phyloP scores from a whole-genome alignment of 2,888 invertebrate species.

The Unio delphinus region DNA sequence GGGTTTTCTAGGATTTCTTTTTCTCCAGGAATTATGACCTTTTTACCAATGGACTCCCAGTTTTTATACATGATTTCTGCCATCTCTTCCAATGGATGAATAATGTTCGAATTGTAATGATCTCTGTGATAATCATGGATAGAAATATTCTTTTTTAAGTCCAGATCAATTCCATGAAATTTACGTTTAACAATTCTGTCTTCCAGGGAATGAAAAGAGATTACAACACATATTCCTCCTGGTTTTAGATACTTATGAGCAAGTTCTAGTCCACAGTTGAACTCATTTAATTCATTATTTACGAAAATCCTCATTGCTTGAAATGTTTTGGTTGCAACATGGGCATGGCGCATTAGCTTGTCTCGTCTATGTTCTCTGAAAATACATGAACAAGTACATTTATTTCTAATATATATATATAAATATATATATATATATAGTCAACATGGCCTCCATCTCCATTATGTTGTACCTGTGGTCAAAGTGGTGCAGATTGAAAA shows the following conservation, averaged over 20 bases:
- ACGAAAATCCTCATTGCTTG: conserved; percentile 95
- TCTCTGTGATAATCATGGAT: conserved; percentile 14
- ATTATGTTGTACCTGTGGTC: too few relatives aligned
- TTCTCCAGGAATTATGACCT: conserved; percentile 82
- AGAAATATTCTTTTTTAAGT: conserved; percentile 43
- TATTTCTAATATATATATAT: too few relatives aligned
- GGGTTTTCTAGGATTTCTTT: conserved; percentile 86
- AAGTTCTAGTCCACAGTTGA: conserved; percentile 88
- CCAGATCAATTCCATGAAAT: conserved; percentile 73
- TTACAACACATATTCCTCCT: conserved; percentile 84
- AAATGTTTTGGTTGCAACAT: conserved; percentile 92
- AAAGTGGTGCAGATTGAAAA: too few relatives aligned
- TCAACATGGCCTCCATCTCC: too few relatives aligned
- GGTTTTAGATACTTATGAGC: conserved; percentile 83
- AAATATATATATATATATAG: neutral
- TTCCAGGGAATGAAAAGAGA: conserved; percentile 94
- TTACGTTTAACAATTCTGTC: conserved; percentile 94
- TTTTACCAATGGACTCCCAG: conserved; percentile 87
- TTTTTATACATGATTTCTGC: conserved; percentile 77
- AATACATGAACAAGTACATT: neutral
- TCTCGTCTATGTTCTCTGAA: conserved; percentile 76
- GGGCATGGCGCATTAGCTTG: conserved; percentile 82
- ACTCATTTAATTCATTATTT: conserved; percentile 95
- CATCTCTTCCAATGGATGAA: conserved; percentile 78
- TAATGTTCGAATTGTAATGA: conserved; percentile 78